Evolutionary conservation across 2,113 vertebrate species (phyloP), one percentile per base, ranked within the genome.

Genomic region (Microtus montanus): DNA sequence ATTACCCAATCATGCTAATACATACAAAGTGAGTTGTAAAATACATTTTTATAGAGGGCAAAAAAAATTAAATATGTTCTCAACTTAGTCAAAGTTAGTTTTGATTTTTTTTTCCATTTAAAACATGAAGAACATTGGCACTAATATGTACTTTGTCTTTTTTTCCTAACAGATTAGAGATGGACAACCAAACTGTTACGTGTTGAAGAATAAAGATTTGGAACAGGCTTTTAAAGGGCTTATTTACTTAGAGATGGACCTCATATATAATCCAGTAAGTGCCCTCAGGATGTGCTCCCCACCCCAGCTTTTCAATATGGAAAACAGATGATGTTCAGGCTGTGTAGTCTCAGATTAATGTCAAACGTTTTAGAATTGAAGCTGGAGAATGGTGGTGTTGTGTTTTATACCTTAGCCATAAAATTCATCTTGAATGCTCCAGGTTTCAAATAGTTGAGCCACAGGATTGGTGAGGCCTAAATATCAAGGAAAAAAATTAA

Each of bases 221-320:
- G 98, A 98, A 77, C 96, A 96, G 95, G 96, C 97, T 64, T 98
- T 98, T 79, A 99, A 99, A 98, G 99, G 99, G 98, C 98, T 98
- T 52, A 98, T 99, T 98, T 99, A 99, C 80, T 97, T 99, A 97
- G 99, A 99, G 93, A 96, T 99, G 97, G 99, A 99, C 14, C 97
- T 99, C 74, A 98, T 99, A 44, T 99, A 99, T 97, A 99, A 99
- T 98, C 98, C 99, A 93, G 99, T 99, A 98, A 99, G 98, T 97
- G 63, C 47, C 94, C 87, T 19, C 49, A 66, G 28, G 24, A 12
- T 61, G 15, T 10, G 19, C 58, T 41, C 96, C 93, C 44, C 41
- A 88, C 96, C 93, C 52, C 47, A 87, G 78, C 66, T 96, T 58
- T 0, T 80, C 75, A 54, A 0, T n/a, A 15, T 26, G 63, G 61